A percentile compares a stretch with the other conserved stretches of the same genome.
Conservation (phyloP, 2,888 invertebrate genomes). For the Sepiola atlantica region DNA sequence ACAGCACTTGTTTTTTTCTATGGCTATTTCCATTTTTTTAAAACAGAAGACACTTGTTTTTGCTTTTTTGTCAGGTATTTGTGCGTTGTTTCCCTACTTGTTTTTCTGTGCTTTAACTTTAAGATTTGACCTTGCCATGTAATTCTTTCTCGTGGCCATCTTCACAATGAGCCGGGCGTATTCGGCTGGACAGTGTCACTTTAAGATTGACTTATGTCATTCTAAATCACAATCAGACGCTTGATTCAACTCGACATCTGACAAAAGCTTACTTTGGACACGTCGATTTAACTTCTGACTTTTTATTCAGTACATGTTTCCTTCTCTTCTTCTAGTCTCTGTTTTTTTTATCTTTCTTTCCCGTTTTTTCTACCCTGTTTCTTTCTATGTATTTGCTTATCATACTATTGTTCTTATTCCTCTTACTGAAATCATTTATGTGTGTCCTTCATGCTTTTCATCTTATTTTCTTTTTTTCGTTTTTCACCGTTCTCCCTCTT, state of each 20-base stretch:
- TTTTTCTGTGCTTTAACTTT: not conserved
- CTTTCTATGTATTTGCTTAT: not conserved
- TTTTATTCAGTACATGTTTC: not conserved
- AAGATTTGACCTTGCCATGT: not conserved
- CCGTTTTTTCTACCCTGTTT: not conserved
- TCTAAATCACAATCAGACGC: not conserved
- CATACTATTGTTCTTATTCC: too few species aligned
- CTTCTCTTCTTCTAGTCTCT: not conserved
- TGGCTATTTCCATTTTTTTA: not conserved
- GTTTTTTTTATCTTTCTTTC: not conserved
- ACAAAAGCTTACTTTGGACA: not conserved
- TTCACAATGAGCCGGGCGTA: not conserved
- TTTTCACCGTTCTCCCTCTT: too few species aligned
- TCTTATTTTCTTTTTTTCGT: too few species aligned
- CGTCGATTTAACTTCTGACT: not conserved
- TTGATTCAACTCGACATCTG: conserved; percentile 13
- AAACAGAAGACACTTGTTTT: not conserved
- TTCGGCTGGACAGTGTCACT: conserved; percentile 13
- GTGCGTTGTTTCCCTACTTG: not conserved
- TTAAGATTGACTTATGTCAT: not conserved
- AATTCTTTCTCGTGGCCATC: not conserved
- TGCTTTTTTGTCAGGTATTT: not conserved
- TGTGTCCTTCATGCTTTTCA: too few species aligned
- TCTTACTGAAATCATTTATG: too few species aligned
- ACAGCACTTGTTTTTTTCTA: not conserved